These are phyloP conservation scores for Pampusana beccarii DNA, from an alignment of 2,113 vertebrate genomes.

Conservation along the genomic window DNA sequence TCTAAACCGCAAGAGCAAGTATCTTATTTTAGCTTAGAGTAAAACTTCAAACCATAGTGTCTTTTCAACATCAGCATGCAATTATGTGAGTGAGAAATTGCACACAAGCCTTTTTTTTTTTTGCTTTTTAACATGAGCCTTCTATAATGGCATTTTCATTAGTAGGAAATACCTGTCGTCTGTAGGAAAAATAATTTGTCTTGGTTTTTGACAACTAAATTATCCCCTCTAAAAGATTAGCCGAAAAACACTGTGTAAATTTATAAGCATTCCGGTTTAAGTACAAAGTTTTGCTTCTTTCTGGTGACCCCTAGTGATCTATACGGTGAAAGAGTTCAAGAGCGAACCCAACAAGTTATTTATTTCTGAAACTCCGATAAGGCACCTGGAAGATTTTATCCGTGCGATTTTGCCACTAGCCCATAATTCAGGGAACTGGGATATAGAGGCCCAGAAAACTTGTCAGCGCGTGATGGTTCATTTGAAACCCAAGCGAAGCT, in stretches of 20 bases:
- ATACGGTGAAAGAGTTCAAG: neutral
- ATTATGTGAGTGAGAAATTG: neutral
- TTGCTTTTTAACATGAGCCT: neutral
- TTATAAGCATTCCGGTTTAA: neutral
- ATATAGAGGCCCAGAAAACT: neutral
- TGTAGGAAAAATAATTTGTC: constrained; percentile 16
- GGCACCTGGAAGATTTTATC: constrained; percentile 26
- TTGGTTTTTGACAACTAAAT: constrained; percentile 34
- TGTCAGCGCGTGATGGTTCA: neutral
- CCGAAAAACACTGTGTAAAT: neutral
- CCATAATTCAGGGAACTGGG: neutral
- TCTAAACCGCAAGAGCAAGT: neutral
- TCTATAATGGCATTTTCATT: constrained; percentile 32
- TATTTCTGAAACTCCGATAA: neutral
- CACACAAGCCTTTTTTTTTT: neutral
- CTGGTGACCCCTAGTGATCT: constrained; percentile 23
- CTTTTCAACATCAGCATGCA: neutral
- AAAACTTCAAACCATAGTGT: constrained; percentile 7
- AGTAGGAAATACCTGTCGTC: neutral
- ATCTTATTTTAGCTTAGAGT: neutral
- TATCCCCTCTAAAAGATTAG: constrained; percentile 9
- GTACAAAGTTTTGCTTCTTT: constrained; percentile 4
- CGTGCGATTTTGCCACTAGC: neutral
- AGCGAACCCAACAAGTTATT: neutral
- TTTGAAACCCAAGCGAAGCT: neutral